These are phyloP conservation scores for Lagria hirta DNA, from an alignment of 2,888 invertebrate genomes.

Conservation along the genomic window DNA sequence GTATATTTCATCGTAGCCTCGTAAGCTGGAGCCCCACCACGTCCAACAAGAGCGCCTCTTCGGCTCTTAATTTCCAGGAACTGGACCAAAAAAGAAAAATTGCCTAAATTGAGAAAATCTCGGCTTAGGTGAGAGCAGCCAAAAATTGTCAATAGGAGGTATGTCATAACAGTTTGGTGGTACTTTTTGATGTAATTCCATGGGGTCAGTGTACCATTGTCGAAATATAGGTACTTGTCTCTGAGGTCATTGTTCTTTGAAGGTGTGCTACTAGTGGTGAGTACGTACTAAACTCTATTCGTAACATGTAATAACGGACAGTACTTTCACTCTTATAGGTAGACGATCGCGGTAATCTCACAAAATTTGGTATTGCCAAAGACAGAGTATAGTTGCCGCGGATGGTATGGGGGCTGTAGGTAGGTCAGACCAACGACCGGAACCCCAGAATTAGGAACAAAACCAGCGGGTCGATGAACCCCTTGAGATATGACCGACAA, in stretches of 20 bases:
- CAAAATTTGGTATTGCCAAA: slow-evolving; percentile 13
- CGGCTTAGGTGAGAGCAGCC: too few relatives aligned
- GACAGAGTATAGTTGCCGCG: not conserved
- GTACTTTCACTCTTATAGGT: slow-evolving; percentile 32
- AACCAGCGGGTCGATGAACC: slow-evolving; percentile 24
- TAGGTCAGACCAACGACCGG: slow-evolving; percentile 29
- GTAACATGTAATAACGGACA: slow-evolving; percentile 21
- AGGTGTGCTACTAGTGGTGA: slow-evolving; percentile 23
- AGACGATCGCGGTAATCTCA: slow-evolving; percentile 22
- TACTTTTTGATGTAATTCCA: slow-evolving; percentile 13
- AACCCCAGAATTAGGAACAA: slow-evolving; percentile 22
- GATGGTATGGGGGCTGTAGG: slow-evolving; percentile 20
- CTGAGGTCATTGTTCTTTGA: slow-evolving; percentile 19
- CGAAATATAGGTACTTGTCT: slow-evolving; percentile 18
- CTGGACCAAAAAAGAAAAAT: too few relatives aligned
- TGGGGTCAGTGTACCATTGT: slow-evolving; percentile 16
- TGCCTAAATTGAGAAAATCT: too few relatives aligned
- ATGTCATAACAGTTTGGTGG: too few relatives aligned
- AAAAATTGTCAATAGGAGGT: too few relatives aligned
- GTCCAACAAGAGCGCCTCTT: slow-evolving; percentile 14
- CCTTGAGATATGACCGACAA: slow-evolving; percentile 8
- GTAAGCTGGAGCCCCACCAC: slow-evolving; percentile 18
- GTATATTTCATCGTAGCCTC: slow-evolving; percentile 29
- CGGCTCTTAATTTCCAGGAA: slow-evolving; percentile 18
- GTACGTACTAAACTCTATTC: slow-evolving; percentile 5